A percentile compares a stretch with the other conserved stretches of the same genome.
Evolutionary conservation across 1,140 invertebrate genomes (phyloP).

Genomic region (Listronotus oregonensis): DNA sequence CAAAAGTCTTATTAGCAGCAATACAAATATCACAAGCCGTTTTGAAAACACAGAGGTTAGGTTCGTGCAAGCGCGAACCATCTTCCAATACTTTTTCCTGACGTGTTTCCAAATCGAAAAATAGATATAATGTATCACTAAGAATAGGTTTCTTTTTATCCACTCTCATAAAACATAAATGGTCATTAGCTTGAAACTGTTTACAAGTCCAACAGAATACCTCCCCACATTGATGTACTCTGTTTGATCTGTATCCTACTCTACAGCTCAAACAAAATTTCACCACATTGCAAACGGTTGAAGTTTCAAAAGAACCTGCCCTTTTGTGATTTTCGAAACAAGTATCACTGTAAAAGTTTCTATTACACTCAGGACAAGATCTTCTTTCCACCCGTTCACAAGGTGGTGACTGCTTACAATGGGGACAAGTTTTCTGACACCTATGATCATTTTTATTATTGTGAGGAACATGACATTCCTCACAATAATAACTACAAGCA

Average conservation of each 20-base stretch:
- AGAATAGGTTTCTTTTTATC: constrained; percentile 10
- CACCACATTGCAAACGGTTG: constrained; percentile 5
- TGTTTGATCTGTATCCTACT: not conserved
- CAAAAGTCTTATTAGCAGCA: not conserved
- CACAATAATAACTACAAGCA: not conserved
- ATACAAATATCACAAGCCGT: constrained; percentile 10
- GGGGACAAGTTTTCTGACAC: constrained; percentile 7
- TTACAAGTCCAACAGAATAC: constrained; percentile 10
- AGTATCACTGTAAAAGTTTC: constrained; percentile 9
- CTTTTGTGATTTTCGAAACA: constrained; percentile 25
- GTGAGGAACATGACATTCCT: constrained; percentile 2
- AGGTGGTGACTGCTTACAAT: not conserved
- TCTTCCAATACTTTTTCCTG: constrained; percentile 14
- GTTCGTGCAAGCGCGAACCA: constrained; percentile 6
- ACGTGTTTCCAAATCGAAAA: constrained; percentile 24
- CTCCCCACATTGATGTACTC: constrained; percentile 7
- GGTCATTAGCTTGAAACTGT: constrained; percentile 1
- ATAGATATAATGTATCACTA: constrained; percentile 14
- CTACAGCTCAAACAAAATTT: not conserved
- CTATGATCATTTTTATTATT: constrained; percentile 1
- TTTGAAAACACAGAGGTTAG: constrained; percentile 20
- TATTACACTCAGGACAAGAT: constrained; percentile 10
- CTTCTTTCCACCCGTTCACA: not conserved
- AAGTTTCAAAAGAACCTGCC: constrained; percentile 1
- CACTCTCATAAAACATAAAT: constrained; percentile 19